Percentiles rank a stretch among this genome's conserved stretches.
Conservation (phyloP, 1,140 invertebrate genomes). For the Cherax quadricarinatus region DNA sequence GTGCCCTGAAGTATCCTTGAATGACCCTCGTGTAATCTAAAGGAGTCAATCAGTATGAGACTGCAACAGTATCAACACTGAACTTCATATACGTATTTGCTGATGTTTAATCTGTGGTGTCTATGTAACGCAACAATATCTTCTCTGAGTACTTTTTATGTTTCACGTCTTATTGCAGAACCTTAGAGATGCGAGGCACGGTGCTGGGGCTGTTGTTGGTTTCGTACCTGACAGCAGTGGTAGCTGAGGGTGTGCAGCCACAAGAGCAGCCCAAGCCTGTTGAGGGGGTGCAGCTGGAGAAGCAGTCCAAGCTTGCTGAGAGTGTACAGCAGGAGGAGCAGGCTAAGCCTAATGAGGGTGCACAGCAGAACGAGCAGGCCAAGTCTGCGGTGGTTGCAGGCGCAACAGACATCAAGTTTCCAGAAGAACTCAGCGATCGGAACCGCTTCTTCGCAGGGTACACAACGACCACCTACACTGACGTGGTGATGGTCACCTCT, state of each 20-base stretch:
- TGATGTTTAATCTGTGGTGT: too few species aligned
- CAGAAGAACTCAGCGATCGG: neutral
- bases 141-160: too few species aligned
- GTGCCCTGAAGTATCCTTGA: too few species aligned
- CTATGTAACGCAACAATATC: too few species aligned
- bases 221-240: neutral
- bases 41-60: too few species aligned
- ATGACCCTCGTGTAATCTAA: too few species aligned
- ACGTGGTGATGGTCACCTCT: conserved; percentile 41
- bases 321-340: neutral
- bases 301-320: neutral
- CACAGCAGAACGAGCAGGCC: neutral
- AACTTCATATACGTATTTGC: too few species aligned
- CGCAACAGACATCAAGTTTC: neutral
- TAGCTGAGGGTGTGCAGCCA: neutral
- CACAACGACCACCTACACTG: conserved; percentile 42
- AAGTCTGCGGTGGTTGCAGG: too few species aligned
- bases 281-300: neutral
- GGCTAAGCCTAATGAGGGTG: neutral
- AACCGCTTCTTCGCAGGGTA: conserved; percentile 13
- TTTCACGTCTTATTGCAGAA: too few species aligned
- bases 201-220: too few species aligned
- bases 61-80: too few species aligned
- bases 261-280: neutral
- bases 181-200: too few species aligned